phyloP scores from a whole-genome alignment of 2,113 vertebrate species.

The Psammodynastes pulverulentus region DNA sequence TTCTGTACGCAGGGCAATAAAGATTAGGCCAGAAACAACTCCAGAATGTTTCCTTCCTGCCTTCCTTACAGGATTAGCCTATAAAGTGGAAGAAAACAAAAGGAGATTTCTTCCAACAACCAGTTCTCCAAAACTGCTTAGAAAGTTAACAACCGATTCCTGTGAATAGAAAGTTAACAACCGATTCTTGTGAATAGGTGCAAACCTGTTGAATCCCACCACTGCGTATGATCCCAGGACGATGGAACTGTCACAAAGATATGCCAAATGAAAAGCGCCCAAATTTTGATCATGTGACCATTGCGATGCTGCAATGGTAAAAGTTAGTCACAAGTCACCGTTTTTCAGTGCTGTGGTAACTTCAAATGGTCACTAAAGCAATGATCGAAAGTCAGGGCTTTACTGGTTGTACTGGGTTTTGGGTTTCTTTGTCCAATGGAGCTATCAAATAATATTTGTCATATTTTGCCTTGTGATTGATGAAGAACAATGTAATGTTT shows the following conservation, averaged over 20 bases:
- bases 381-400: neutral
- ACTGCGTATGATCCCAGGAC: neutral
- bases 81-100: too few relatives aligned
- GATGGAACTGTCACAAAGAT: neutral
- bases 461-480: conserved; percentile 15
- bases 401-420: neutral
- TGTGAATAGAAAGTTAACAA: too few relatives aligned
- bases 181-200: too few relatives aligned
- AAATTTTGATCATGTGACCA: neutral
- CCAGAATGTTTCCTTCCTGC: too few relatives aligned
- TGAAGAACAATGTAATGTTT: neutral
- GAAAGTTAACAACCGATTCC: too few relatives aligned
- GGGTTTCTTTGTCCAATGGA: neutral
- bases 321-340: neutral
- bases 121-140: too few relatives aligned
- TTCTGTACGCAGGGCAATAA: too few relatives aligned
- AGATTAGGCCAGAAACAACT: too few relatives aligned
- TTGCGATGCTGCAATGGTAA: neutral
- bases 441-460: conserved; percentile 4
- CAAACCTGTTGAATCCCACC: too few relatives aligned
- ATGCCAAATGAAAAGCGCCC: neutral
- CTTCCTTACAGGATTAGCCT: too few relatives aligned
- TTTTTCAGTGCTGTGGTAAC: neutral
- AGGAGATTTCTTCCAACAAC: too few relatives aligned
- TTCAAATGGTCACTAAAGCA: neutral